Base-by-base conservation (phyloP, 2,888 invertebrate species). In the Cantharis flavilabris region DNA sequence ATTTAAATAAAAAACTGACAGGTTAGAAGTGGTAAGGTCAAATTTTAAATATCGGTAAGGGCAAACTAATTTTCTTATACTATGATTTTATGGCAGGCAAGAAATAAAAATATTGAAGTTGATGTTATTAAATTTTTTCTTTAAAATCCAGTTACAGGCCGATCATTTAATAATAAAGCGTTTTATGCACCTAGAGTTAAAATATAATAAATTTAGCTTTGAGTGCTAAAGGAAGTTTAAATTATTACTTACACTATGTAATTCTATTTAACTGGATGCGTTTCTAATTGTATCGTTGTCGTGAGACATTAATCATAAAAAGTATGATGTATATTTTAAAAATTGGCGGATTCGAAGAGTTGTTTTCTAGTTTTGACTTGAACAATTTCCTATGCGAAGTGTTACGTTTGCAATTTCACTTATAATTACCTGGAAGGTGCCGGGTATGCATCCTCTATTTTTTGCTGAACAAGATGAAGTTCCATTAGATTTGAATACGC, bases 381-480 rank as follows among this genome's bases (percentile, higher is more conserved):
- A 13, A 13, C 1, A 49, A 49, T 49, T 11, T 49, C 5, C n/a
- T 49, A 49, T n/a, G 13, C 49, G n/a, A 49, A 11, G n/a, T 5
- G 49, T 49, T 4, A 2, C n/a, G 49, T n/a, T n/a, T n/a, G 2
- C 49, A 9, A 49, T 49, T 49, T 49, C n/a, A 49, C n/a, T n/a
- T n/a, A 1, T 9, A 49, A 20, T 88, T 87, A 94, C 93, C 89
- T 95, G 95, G 87, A 97, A 97, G 14, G 97, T 97, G 77, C 96
- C 95, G 14, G 93, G 92, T 81, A 94, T 92, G 86, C 97, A 97
- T 65, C 96, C 97, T 73, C 93, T 92, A 83, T 92, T 92, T 70
- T 91, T 89, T 0, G 95, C 94, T 16, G 93, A 92, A 87, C 97
- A 96, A 14, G 90, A 89, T 14, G 90, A 90, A 69, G 92, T 92